phyloP scores from a whole-genome alignment of 2,113 vertebrate genomes.

The Leptocoma aspasia region DNA sequence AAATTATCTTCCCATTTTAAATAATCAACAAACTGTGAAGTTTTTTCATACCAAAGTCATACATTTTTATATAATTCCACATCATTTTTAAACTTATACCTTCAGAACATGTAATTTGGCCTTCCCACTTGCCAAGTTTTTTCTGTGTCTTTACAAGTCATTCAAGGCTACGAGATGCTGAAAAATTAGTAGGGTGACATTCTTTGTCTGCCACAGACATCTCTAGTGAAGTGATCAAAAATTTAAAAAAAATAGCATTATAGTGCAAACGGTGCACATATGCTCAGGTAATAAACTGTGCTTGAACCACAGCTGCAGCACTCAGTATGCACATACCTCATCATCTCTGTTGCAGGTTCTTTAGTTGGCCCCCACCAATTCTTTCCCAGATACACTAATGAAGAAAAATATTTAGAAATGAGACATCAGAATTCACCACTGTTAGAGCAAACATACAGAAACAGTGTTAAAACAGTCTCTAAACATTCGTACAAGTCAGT shows the following conservation, averaged over 20 bases:
- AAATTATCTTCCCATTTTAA: not conserved
- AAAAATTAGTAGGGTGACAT: not conserved
- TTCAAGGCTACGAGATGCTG: not conserved
- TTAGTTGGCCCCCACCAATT: not conserved
- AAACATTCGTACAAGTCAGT: not conserved
- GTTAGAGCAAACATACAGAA: not conserved
- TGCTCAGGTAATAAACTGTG: not conserved
- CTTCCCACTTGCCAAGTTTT: not conserved
- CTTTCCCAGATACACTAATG: not conserved
- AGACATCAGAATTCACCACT: not conserved
- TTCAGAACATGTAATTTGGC: not conserved
- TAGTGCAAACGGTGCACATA: not conserved
- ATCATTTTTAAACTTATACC: not conserved
- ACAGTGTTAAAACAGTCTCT: not conserved
- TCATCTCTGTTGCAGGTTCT: not conserved
- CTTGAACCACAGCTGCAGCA: not conserved
- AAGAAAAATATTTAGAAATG: not conserved
- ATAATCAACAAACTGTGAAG: not conserved
- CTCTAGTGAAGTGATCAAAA: not conserved
- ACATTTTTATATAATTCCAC: not conserved
- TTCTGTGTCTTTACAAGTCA: not conserved
- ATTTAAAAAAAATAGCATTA: not conserved
- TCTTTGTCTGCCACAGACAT: not conserved
- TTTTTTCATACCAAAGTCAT: not conserved
- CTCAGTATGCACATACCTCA: not conserved